Evolutionary conservation across 2,113 vertebrate species (phyloP), one percentile per base, ranked within the genome.

Genomic region (Toxostoma redivivum): DNA sequence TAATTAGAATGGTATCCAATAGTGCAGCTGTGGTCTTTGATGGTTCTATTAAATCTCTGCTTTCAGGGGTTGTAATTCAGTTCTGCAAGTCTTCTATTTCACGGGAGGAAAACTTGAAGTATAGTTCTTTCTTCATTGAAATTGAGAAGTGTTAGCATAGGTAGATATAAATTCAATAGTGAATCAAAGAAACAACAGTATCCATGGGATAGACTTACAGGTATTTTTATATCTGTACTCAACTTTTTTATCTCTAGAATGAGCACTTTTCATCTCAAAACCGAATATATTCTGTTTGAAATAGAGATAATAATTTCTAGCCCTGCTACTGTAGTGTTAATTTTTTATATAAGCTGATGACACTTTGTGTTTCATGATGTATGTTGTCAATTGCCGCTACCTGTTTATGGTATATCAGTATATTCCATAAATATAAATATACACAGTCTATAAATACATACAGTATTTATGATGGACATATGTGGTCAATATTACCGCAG

Each of bases 1-100:
- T 97, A 97, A 97, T 97, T 96, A 95, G 91, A 70, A 58, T 77
- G 81, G 85, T 90, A 87, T 90, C 94, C 94, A 90, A 76, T 95
- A 92, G 93, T 94, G 95, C 95, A 96, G 94, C 94, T 97, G 97
- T 66, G 95, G 81, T 91, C 92, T 94, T 94, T 86, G 92, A 89
- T 95, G 82, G 64, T 95, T 93, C 90, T 95, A 78, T 95, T 93
- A 88, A 96, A 90, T 81, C 92, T 95, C 66, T 81, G 22, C 42
- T 96, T 97, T 86, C 72, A 74, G 60, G 48, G 45, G 10, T 10
- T 92, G 53, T 92, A 90, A 84, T 84, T 90, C 76, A 54, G 85
- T 86, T 93, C 72, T 88, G 51, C 69, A 60, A 71, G 86, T 28
- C 90, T 86, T 72, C 82, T 54, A 66, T 78, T 95, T 93, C 76